Evolutionary conservation across 2,113 vertebrate genomes (phyloP), one percentile per base, ranked within the genome.

Genomic region (Oenanthe oenanthe): DNA sequence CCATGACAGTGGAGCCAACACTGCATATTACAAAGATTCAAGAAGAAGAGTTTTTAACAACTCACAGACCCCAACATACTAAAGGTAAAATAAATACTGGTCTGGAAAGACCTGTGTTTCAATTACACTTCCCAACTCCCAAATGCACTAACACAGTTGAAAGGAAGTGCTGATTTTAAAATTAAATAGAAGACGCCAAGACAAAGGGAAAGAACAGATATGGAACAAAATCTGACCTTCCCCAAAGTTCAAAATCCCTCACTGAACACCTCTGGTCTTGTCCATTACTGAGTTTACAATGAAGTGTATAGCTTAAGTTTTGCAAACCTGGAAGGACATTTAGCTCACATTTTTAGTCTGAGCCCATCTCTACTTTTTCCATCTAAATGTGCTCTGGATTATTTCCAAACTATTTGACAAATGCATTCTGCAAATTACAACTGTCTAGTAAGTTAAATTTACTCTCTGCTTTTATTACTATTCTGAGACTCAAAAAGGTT

Each of bases 361-460:
- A 86, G 57, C 18, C 11, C 25, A 62, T 54, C 16, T 85, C 62
- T 70, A 15, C 17, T 50, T 81, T 82, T 54, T n/a, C 38, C 12
- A 79, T 85, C 57, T 92, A 84, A 93, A 36, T 20, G 21, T 67
- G 57, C 54, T 77, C 61, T 36, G 60, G 80, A 96, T 95, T 91
- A 75, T 61, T 97, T 95, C 92, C 95, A 93, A 95, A 76, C 38
- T 89, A 83, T 88, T 73, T 96, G 82, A 97, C 92, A 95, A 97
- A 91, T 72, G 66, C 50, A 92, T 75, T 89, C 47, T 84, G 61
- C 25, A 92, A 87, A 90, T 73, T 88, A 94, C 92, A 96, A 45
- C 77, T 95, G 43, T 36, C 9, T 88, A 90, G 86, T 65, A 84
- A 89, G 78, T 89, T 85, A 88, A 89, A 88, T 91, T 93, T 92